Percentiles rank a stretch among this genome's conserved stretches.
phyloP scores from a whole-genome alignment of 2,797 vertebrate species.

The Myotis daubentonii region DNA sequence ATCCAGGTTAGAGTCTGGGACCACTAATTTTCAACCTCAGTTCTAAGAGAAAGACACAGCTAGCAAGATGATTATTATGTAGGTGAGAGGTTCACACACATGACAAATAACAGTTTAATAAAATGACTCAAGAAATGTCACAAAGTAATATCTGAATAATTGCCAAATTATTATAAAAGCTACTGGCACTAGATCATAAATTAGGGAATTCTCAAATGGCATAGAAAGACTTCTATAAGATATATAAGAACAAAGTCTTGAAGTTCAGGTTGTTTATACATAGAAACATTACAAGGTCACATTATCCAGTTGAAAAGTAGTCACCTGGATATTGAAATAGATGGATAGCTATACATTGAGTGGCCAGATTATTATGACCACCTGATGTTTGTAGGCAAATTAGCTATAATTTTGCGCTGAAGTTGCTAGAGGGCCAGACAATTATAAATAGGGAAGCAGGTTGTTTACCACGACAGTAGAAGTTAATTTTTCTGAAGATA shows the following conservation, averaged over 20 bases:
- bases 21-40: neutral
- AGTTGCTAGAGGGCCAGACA: too few species aligned
- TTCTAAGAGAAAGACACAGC: neutral
- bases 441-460: too few species aligned
- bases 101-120: neutral
- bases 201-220: neutral
- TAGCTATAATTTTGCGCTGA: too few species aligned
- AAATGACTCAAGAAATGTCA: neutral
- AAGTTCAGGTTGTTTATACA: neutral
- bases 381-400: too few species aligned
- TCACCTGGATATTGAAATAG: conserved; percentile 11
- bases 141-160: conserved; percentile 18
- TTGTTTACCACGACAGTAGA: too few species aligned
- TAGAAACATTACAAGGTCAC: neutral
- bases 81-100: neutral
- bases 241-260: neutral
- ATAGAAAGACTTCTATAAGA: neutral
- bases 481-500: too few species aligned
- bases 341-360: neutral
- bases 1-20: neutral
- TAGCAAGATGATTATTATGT: neutral
- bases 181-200: neutral
- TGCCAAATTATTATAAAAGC: neutral
- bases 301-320: conserved; percentile 28
- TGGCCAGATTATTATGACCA: too few species aligned